These are phyloP conservation scores for Aythya baeri DNA, from an alignment of 2,113 vertebrate species.

Conservation along the genomic window DNA sequence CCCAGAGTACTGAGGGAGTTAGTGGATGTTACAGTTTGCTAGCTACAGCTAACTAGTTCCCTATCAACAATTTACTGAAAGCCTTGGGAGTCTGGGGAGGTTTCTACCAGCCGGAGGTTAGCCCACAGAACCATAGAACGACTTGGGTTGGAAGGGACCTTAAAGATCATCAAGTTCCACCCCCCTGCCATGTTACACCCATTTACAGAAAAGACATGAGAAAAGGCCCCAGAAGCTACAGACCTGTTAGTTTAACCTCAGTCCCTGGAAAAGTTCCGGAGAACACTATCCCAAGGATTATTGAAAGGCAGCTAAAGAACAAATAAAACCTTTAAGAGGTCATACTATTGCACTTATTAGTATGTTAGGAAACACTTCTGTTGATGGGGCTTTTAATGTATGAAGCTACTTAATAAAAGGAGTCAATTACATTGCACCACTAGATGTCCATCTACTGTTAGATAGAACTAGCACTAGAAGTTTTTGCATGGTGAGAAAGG, in stretches of 20 bases:
- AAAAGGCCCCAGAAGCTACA: neutral
- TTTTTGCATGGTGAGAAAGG: neutral
- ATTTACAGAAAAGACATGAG: neutral
- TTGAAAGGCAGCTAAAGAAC: neutral
- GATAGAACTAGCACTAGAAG: neutral
- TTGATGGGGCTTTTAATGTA: neutral
- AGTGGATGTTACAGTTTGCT: neutral
- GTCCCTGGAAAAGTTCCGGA: neutral
- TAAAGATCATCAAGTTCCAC: too few species aligned
- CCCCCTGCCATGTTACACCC: neutral
- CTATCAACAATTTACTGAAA: neutral
- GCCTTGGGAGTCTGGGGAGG: neutral
- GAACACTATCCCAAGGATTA: neutral
- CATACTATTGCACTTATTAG: neutral
- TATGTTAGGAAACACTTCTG: neutral
- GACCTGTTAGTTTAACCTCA: neutral
- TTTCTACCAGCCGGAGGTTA: neutral
- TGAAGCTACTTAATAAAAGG: neutral
- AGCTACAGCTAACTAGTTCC: neutral
- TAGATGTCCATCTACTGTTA: slow-evolving; percentile 25
- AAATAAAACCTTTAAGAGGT: neutral
- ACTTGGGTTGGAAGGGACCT: too few species aligned
- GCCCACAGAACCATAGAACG: too few species aligned
- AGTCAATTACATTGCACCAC: neutral
- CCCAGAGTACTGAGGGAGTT: neutral